These are phyloP conservation scores for Trachythela sp. DNA, from an alignment of 64 coral and sea anemone species.

Conservation along the genomic window DNA sequence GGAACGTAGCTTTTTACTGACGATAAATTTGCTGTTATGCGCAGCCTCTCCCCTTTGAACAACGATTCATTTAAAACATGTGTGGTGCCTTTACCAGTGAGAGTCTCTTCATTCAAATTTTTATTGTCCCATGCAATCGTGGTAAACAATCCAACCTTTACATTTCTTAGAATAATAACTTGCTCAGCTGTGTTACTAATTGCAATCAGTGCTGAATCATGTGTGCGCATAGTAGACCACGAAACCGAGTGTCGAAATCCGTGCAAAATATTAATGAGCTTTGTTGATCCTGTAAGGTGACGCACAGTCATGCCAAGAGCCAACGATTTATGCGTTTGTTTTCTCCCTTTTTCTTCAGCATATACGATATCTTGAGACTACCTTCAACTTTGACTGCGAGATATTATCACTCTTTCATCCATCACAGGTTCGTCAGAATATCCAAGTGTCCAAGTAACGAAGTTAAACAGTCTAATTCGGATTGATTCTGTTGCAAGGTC, in stretches of 20 bases:
- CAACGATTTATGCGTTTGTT: constrained; percentile 30
- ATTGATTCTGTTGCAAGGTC: not conserved
- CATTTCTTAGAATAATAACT: not conserved
- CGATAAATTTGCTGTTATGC: not conserved
- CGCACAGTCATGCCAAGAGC: constrained; percentile 33
- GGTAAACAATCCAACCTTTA: not conserved
- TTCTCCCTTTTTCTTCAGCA: too few species aligned
- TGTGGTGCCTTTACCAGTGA: constrained; percentile 14
- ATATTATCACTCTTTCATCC: not conserved
- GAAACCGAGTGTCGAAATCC: constrained; percentile 30
- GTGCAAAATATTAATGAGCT: constrained; percentile 16
- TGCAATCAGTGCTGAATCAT: constrained; percentile 32
- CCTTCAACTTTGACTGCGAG: too few species aligned
- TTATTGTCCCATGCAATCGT: constrained; percentile 33
- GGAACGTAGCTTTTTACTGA: not conserved
- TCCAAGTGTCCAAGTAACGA: too few species aligned
- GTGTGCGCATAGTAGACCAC: not conserved
- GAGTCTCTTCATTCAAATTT: constrained; percentile 19
- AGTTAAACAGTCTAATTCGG: constrained; percentile 1
- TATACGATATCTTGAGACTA: too few species aligned
- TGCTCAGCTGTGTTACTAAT: not conserved
- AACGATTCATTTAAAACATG: constrained; percentile 33
- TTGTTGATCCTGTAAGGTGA: constrained; percentile 22
- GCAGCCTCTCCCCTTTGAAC: not conserved
- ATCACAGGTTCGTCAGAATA: not conserved